These are phyloP conservation scores for Tetranychus cinnabarinus DNA, from an alignment of 1,140 invertebrate species.

Conservation along the genomic window DNA sequence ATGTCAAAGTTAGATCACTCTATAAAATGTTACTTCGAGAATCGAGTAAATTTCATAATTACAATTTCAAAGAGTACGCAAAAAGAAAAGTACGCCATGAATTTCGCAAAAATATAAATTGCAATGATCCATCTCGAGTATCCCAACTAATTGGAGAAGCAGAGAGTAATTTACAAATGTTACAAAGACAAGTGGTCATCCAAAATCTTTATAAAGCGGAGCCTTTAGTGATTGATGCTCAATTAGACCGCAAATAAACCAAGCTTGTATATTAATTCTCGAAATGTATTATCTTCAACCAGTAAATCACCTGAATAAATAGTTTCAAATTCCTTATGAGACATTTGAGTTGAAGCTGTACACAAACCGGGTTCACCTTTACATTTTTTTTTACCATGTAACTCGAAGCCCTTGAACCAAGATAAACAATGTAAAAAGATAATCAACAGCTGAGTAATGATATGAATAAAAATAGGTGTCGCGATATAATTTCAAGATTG, in stretches of 20 bases:
- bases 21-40: constrained; percentile 13
- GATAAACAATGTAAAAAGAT: not conserved
- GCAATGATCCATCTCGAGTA: constrained; percentile 15
- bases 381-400: not conserved
- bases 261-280: not conserved
- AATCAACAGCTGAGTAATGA: not conserved
- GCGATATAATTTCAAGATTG: not conserved
- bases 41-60: constrained; percentile 12
- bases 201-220: constrained; percentile 8
- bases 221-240: constrained; percentile 10
- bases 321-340: not conserved
- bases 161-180: constrained; percentile 19
- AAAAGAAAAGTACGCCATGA: constrained; percentile 18
- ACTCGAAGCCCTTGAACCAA: not conserved
- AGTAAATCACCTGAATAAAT: not conserved
- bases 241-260: too few species aligned
- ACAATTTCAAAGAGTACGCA: constrained; percentile 19
- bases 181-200: constrained; percentile 19
- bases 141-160: constrained; percentile 17
- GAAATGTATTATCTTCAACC: not conserved
- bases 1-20: constrained; percentile 7
- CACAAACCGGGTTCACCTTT: not conserved
- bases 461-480: not conserved
- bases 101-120: constrained; percentile 18
- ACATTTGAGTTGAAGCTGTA: not conserved